Evolutionary conservation across 2,797 vertebrate genomes (phyloP).

Genomic region (Ctenopoma kingsleyae): DNA sequence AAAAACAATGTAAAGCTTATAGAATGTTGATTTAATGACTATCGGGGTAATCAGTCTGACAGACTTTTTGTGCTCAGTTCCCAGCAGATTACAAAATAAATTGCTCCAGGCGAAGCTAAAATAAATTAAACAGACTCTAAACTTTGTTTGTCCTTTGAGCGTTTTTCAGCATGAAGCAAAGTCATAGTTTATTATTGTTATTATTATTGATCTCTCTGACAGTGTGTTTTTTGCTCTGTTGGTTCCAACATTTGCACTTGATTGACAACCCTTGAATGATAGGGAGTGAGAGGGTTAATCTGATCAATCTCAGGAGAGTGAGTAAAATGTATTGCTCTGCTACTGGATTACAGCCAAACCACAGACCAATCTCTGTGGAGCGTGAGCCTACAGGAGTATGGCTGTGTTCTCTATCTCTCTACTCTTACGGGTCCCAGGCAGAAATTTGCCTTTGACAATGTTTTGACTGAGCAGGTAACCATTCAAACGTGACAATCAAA

Average conservation of each 20-base stretch:
- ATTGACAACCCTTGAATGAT: conserved; percentile 40
- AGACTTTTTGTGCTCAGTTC: conserved; percentile 8
- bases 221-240: conserved; percentile 10
- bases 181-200: conserved; percentile 8
- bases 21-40: conserved; percentile 31
- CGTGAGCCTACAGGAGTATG: conserved; percentile 45
- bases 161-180: conserved; percentile 19
- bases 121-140: conserved; percentile 18
- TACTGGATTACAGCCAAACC: conserved; percentile 41
- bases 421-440: conserved; percentile 24
- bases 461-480: conserved; percentile 61
- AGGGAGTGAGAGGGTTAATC: conserved; percentile 23
- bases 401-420: conserved; percentile 17
- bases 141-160: conserved; percentile 30
- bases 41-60: conserved; percentile 28
- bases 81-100: conserved; percentile 35
- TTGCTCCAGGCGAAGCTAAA: conserved; percentile 12
- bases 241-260: neutral
- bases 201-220: conserved; percentile 13
- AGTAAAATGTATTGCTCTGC: conserved; percentile 38
- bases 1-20: conserved; percentile 27
- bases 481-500: conserved; percentile 68
- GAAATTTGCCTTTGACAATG: conserved; percentile 45
- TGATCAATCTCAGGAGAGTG: conserved; percentile 21
- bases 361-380: conserved; percentile 36